phyloP scores from a whole-genome alignment of 2,888 invertebrate genomes.

The Sympetrum striolatum region DNA sequence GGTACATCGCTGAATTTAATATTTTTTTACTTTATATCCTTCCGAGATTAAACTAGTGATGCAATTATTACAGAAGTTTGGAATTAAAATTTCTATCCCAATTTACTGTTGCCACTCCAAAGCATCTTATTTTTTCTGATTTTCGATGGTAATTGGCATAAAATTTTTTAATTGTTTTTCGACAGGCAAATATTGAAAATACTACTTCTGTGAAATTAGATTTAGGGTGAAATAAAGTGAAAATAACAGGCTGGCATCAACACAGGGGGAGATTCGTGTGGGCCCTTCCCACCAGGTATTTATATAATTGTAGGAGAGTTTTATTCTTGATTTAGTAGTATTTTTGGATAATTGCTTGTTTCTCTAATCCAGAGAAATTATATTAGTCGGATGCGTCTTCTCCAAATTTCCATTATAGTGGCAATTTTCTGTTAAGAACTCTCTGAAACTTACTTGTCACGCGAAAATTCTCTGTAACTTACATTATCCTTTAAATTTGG shows the following conservation, averaged over 20 bases:
- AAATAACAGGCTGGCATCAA: slow-evolving; percentile 61
- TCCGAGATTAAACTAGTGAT: neutral
- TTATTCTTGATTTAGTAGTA: too few relatives aligned
- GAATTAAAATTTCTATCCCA: neutral
- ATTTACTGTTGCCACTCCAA: neutral
- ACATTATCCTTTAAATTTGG: too few relatives aligned
- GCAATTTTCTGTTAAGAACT: too few relatives aligned
- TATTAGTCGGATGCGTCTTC: too few relatives aligned
- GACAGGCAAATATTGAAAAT: slow-evolving; percentile 18
- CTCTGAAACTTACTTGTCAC: too few relatives aligned
- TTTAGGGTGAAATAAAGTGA: slow-evolving; percentile 34
- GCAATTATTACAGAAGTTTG: neutral
- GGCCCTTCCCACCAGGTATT: slow-evolving; percentile 65
- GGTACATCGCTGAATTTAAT: neutral
- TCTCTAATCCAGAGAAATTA: too few relatives aligned
- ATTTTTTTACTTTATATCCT: neutral
- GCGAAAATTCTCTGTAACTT: too few relatives aligned
- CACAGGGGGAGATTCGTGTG: slow-evolving; percentile 67
- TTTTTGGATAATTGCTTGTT: too few relatives aligned
- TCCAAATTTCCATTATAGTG: too few relatives aligned
- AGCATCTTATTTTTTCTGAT: neutral
- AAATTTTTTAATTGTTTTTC: neutral
- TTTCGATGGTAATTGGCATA: neutral
- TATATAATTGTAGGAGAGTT: neutral
- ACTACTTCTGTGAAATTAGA: slow-evolving; percentile 21